A percentile compares a stretch with the other conserved stretches of the same genome.
Evolutionary conservation across 1,140 invertebrate genomes (phyloP).

Genomic region (Aphidius gifuensis): DNA sequence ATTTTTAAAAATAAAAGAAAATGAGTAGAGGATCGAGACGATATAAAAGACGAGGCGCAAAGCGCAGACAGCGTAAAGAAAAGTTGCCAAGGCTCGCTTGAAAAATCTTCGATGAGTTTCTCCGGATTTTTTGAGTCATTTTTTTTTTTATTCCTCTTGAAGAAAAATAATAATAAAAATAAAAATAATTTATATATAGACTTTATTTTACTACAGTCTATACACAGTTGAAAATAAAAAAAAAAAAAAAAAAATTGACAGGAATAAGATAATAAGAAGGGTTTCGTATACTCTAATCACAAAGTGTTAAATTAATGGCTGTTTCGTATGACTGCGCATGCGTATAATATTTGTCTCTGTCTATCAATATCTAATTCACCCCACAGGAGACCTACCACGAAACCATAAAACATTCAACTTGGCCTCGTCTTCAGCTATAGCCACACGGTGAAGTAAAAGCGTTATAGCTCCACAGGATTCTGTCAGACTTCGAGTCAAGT

Average conservation of each 20-base stretch:
- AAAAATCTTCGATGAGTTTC: constrained; percentile 18
- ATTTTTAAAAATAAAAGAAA: constrained; percentile 1
- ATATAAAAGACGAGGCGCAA: not conserved
- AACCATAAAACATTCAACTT: constrained; percentile 18
- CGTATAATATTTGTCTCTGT: not conserved
- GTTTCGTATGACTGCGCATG: not conserved
- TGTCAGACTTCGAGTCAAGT: constrained; percentile 16
- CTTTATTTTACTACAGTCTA: not conserved
- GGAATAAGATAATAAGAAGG: too few species aligned
- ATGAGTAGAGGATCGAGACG: not conserved
- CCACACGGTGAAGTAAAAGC: constrained; percentile 1
- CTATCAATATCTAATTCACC: constrained; percentile 15
- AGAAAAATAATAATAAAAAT: too few species aligned
- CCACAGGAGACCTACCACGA: not conserved
- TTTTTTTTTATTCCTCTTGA: not conserved
- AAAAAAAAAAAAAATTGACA: constrained; percentile 2
- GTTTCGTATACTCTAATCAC: constrained; percentile 1
- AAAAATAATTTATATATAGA: not conserved
- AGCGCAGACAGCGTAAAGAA: constrained; percentile 10
- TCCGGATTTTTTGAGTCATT: constrained; percentile 3
- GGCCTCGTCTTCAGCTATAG: not conserved
- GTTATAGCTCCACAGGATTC: constrained; percentile 7
- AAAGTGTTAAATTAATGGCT: constrained; percentile 14
- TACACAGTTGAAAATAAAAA: not conserved
- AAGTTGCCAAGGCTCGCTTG: constrained; percentile 15